Conservation (phyloP, 2,113 vertebrate species). For the Ifrita kowaldi region DNA sequence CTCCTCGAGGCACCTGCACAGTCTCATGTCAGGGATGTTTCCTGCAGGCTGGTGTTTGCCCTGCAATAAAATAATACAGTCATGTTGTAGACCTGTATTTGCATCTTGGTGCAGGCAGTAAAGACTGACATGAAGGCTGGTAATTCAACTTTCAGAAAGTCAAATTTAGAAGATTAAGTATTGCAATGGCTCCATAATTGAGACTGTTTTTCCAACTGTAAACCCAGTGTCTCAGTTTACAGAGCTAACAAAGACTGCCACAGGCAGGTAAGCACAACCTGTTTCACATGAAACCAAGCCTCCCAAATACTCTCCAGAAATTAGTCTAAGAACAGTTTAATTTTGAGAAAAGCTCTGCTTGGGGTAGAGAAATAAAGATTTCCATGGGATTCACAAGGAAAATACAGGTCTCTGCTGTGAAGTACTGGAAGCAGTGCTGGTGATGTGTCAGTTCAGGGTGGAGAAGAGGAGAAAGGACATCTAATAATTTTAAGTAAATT, state of each 20-base stretch:
- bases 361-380: not conserved
- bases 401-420: not conserved
- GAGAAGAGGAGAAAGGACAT: not conserved
- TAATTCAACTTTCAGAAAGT: not conserved
- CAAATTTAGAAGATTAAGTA: not conserved
- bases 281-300: not conserved
- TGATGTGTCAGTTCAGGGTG: not conserved
- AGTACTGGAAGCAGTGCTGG: not conserved
- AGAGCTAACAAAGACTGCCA: not conserved
- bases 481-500: not conserved
- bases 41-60: not conserved
- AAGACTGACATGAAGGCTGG: not conserved
- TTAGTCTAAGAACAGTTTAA: not conserved
- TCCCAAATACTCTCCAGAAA: not conserved
- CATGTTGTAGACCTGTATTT: not conserved
- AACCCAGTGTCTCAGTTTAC: not conserved
- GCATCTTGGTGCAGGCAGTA: not conserved
- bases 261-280: not conserved
- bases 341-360: not conserved
- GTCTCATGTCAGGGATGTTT: not conserved
- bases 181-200: not conserved
- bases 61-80: not conserved
- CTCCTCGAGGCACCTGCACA: fast-evolving
- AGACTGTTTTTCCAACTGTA: not conserved
- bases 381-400: not conserved